Conservation (phyloP, 2,888 invertebrate genomes). For the Willowsia nigromaculata region DNA sequence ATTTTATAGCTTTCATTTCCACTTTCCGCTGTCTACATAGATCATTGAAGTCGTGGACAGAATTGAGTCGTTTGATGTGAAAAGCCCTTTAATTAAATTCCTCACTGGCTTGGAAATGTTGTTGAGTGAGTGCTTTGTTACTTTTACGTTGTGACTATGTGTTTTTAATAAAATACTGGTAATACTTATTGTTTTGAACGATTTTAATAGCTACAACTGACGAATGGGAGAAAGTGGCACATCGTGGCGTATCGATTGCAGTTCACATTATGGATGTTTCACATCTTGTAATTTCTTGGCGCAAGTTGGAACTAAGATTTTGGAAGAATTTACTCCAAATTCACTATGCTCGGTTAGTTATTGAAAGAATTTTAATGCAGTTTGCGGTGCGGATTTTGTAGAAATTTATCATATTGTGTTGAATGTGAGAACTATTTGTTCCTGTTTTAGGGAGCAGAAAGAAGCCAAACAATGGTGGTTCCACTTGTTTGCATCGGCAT, state of each 20-base stretch:
- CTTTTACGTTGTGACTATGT: not conserved
- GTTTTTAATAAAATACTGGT: not conserved
- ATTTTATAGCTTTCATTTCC: constrained; percentile 80
- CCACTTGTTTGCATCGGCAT: constrained; percentile 86
- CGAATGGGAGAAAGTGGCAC: constrained; percentile 96
- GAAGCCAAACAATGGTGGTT: constrained; percentile 94
- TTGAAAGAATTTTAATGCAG: constrained; percentile 3
- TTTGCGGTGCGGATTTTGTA: not conserved
- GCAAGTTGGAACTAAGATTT: constrained; percentile 91
- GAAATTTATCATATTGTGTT: too few relatives aligned
- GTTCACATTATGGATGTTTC: constrained; percentile 88
- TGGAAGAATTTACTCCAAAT: constrained; percentile 92
- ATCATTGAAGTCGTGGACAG: constrained; percentile 77
- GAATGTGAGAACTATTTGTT: not conserved
- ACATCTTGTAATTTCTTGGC: constrained; percentile 92
- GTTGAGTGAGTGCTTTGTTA: constrained; percentile 84
- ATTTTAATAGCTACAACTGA: constrained; percentile 82
- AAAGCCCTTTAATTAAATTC: constrained; percentile 92
- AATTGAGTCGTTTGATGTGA: constrained; percentile 85
- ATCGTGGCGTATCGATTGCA: constrained; percentile 90
- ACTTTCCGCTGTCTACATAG: constrained; percentile 50
- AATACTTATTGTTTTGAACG: not conserved
- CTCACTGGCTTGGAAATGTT: constrained; percentile 94
- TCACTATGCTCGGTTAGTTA: constrained; percentile 83
- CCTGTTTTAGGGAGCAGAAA: constrained; percentile 83